Percentiles rank a stretch among this genome's conserved stretches.
Evolutionary conservation across 2,888 invertebrate genomes (phyloP).

Genomic region (Metopia argyrocephala): DNA sequence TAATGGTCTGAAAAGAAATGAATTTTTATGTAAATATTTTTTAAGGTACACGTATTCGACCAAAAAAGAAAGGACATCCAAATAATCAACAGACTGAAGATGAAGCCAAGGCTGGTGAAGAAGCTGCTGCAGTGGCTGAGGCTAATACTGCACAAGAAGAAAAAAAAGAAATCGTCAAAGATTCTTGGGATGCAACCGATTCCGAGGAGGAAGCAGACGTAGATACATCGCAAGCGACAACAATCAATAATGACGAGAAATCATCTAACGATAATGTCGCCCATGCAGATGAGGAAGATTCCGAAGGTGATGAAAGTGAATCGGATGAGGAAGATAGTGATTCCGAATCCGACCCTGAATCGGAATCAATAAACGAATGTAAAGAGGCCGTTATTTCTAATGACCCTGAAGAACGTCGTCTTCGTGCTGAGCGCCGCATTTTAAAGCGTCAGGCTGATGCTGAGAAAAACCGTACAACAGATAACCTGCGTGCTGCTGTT

Average conservation of each 20-base stretch:
- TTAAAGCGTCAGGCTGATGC: conserved; percentile 85
- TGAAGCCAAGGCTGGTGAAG: conserved; percentile 67
- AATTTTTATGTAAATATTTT: not conserved
- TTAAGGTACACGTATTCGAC: conserved; percentile 86
- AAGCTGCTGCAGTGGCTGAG: conserved; percentile 68
- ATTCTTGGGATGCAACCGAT: conserved; percentile 91
- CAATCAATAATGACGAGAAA: conserved; percentile 72
- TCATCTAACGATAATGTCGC: conserved; percentile 57
- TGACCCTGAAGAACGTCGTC: conserved; percentile 87
- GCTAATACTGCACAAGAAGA: conserved; percentile 65
- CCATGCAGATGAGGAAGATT: conserved; percentile 69
- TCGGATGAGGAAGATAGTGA: conserved; percentile 79
- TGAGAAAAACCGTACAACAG: conserved; percentile 83
- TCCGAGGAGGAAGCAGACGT: conserved; percentile 73
- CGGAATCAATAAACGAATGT: conserved; percentile 70
- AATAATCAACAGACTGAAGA: conserved; percentile 75
- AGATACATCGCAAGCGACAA: conserved; percentile 79
- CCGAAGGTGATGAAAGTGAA: conserved; percentile 65
- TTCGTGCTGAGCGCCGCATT: conserved; percentile 86
- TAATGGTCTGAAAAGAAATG: not conserved
- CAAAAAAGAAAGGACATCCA: conserved; percentile 83
- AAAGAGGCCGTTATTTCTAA: conserved; percentile 82
- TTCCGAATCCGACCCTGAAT: conserved; percentile 67
- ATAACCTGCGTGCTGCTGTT: conserved; percentile 93
- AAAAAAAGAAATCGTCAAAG: conserved; percentile 82